Evolutionary conservation across 2,888 invertebrate genomes (phyloP), one percentile per base, ranked within the genome.

Genomic region (Drosophila eohydei): DNA sequence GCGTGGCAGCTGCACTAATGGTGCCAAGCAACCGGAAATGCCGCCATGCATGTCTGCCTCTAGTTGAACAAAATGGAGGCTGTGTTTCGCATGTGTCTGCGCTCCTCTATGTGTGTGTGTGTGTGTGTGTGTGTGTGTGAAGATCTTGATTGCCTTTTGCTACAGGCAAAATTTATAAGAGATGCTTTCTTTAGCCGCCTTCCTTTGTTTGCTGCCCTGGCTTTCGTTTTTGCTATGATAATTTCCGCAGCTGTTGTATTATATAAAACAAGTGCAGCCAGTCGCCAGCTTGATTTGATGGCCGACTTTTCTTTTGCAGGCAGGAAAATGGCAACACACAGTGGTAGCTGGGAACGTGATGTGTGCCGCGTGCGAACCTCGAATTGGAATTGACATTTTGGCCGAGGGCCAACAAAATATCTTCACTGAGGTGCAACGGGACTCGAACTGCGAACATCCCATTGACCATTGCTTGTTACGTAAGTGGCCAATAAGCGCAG

Each of bases 351-450:
- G 16, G 28, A 67, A 77, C 70, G 68, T 83, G 86, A 76, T 88
- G 83, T 74, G 67, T 67, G 81, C 59, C 73, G 73, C 61, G 70
- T 71, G 74, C 63, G 68, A 68, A 70, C 60, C 78, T 80, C 86
- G 84, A 88, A 91, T 90, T 88, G 89, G 78, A 89, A 90, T 90
- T 91, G 92, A 89, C 90, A 90, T 90, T 85, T 92, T 92, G 92
- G 92, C 91, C 81, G 80, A 66, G 80, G 82, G 91, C 92, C 92
- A 92, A 88, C 41, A 28, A 32, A 41, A 43, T 14, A 38, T 9
- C 61, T 32, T 50, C 38, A 48, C 28, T 41, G 48, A 50, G 58
- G 38, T 64, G 54, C 52, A 28, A 16, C 34, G 12, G 41, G 28
- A 50, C 21, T 41, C 5, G 28, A 14, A 48, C 16, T 21, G 30